Evolutionary conservation across 1,140 invertebrate species (phyloP).

Genomic region (Drosophila chauvacae): DNA sequence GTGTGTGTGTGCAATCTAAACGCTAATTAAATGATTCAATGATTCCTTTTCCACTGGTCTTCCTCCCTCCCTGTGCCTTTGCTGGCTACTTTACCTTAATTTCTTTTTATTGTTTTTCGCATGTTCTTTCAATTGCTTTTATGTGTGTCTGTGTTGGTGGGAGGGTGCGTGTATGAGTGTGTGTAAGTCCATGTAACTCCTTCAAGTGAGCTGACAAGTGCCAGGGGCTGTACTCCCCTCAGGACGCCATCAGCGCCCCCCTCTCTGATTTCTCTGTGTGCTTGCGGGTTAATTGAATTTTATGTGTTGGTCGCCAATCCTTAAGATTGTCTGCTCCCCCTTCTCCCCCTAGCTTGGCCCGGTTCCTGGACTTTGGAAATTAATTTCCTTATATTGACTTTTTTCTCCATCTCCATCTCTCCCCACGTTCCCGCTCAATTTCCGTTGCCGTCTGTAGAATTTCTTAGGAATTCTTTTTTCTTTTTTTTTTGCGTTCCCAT

Average conservation of each 20-base stretch:
- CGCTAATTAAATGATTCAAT: conserved; percentile 84
- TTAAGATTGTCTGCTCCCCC: conserved; percentile 42
- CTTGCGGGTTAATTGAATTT: conserved; percentile 77
- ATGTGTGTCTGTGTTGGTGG: conserved; percentile 38
- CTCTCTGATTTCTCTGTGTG: conserved; percentile 16
- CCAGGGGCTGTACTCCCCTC: conserved; percentile 23
- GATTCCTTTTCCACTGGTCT: conserved; percentile 56
- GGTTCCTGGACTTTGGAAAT: conserved; percentile 59
- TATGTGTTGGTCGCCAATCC: conserved; percentile 79
- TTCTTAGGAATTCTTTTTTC: conserved; percentile 39
- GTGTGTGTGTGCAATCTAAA: conserved; percentile 65
- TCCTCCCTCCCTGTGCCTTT: neutral
- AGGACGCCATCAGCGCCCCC: neutral
- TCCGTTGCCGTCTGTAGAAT: conserved; percentile 48
- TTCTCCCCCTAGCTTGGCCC: neutral
- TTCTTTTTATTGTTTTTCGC: conserved; percentile 81
- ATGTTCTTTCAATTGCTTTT: conserved; percentile 78
- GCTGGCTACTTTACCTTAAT: conserved; percentile 76
- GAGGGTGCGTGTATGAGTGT: conserved; percentile 9
- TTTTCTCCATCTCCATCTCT: conserved; percentile 48
- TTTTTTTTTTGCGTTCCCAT: conserved; percentile 2
- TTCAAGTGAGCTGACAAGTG: conserved; percentile 65
- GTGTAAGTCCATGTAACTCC: conserved; percentile 63
- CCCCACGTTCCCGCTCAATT: conserved; percentile 23
- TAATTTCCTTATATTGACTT: conserved; percentile 79